These are phyloP conservation scores for Cyprinus carpio DNA, from an alignment of 2,113 vertebrate genomes.

Conservation along the genomic window DNA sequence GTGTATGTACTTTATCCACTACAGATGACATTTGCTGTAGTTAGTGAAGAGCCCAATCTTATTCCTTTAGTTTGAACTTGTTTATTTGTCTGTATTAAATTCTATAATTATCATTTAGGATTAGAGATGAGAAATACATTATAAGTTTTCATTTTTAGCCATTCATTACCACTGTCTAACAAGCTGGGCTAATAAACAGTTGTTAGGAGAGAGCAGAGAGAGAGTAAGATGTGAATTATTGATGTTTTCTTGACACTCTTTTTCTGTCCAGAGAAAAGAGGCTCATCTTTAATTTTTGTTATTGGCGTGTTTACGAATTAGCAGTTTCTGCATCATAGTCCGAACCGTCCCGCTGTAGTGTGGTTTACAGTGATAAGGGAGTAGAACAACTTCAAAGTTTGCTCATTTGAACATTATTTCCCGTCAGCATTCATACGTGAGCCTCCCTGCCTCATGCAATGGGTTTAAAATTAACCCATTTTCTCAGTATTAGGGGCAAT, in stretches of 20 bases:
- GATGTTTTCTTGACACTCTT: constrained; percentile 49
- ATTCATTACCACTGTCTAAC: constrained; percentile 5
- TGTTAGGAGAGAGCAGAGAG: constrained; percentile 15
- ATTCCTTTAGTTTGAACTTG: background rate
- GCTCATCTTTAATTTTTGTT: constrained; percentile 45
- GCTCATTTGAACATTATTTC: background rate
- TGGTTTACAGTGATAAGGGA: constrained; percentile 23
- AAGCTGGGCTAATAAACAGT: constrained; percentile 27
- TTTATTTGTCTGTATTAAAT: background rate
- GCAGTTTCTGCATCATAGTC: constrained; percentile 29
- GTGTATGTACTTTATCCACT: background rate
- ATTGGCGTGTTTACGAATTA: constrained; percentile 34
- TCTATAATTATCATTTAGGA: background rate
- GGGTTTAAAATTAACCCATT: background rate
- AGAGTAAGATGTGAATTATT: constrained; percentile 50
- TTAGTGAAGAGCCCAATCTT: background rate
- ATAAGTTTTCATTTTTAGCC: background rate
- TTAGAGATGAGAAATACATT: background rate
- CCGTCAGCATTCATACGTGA: background rate
- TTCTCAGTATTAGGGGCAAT: background rate
- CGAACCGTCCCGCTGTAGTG: background rate
- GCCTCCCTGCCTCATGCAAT: background rate
- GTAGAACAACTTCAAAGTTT: constrained; percentile 27
- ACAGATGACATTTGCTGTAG: background rate
- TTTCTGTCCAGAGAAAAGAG: constrained; percentile 14